Percentiles rank a stretch among this genome's conserved stretches.
Conservation (phyloP, 2,113 vertebrate genomes). For the Numenius arquata region DNA sequence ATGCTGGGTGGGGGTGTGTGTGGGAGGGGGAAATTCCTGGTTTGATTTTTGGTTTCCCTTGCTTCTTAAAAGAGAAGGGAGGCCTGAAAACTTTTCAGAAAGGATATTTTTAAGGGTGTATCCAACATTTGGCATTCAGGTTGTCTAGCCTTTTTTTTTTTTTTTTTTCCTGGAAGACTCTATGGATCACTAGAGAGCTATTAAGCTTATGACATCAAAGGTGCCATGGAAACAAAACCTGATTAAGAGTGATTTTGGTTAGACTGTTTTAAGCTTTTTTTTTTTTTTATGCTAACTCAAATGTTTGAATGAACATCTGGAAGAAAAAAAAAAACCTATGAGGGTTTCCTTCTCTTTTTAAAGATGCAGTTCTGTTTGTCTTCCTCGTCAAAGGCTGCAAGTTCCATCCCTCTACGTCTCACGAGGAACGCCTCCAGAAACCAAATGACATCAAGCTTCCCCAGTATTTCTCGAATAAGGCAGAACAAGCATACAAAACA, state of each 20-base stretch:
- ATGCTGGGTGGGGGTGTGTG: background rate
- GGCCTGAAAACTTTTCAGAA: background rate
- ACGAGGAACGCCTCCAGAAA: background rate
- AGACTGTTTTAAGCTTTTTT: background rate
- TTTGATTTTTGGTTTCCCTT: background rate
- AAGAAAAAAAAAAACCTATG: background rate
- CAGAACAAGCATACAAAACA: background rate
- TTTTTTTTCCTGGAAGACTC: constrained; percentile 17
- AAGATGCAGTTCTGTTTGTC: background rate
- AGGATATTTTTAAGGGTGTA: background rate
- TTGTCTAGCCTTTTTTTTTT: background rate
- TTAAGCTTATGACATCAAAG: constrained; percentile 62
- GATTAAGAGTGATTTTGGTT: constrained; percentile 62
- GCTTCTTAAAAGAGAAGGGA: background rate
- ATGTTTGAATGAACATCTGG: constrained; percentile 23
- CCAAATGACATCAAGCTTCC: background rate
- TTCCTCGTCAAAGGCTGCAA: background rate
- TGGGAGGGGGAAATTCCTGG: background rate
- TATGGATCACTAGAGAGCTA: constrained; percentile 35
- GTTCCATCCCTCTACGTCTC: background rate
- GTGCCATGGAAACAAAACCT: constrained; percentile 65
- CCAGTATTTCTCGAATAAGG: background rate
- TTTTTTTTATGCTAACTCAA: background rate
- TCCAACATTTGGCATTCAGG: constrained; percentile 15
- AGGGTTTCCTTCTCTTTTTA: background rate